phyloP scores from a whole-genome alignment of 1,140 invertebrate genomes.

The Holotrichia oblita region DNA sequence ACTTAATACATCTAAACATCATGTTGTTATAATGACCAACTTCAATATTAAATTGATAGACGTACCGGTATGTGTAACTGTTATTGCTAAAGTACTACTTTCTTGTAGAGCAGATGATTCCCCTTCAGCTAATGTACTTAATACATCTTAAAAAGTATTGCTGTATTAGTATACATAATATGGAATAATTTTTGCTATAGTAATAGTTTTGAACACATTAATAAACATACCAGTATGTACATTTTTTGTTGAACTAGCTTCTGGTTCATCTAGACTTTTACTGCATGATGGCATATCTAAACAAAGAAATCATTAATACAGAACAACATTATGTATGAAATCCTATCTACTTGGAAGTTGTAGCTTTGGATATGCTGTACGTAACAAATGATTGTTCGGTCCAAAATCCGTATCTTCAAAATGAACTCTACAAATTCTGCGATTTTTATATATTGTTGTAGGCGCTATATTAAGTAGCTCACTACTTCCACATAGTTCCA shows the following conservation, averaged over 20 bases:
- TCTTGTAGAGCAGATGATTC: too few relatives aligned
- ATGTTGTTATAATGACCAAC: too few relatives aligned
- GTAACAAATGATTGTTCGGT: slow-evolving; percentile 7
- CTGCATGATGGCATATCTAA: not conserved
- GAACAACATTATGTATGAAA: too few relatives aligned
- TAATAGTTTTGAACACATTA: not conserved
- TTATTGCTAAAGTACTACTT: too few relatives aligned
- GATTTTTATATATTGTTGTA: not conserved
- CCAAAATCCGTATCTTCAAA: slow-evolving; percentile 2
- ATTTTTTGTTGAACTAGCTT: not conserved
- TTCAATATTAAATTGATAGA: too few relatives aligned
- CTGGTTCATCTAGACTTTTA: not conserved
- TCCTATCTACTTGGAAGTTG: not conserved
- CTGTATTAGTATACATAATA: too few relatives aligned
- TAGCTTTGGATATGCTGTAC: slow-evolving; percentile 10
- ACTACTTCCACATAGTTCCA: not conserved
- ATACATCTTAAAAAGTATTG: too few relatives aligned
- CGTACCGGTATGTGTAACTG: too few relatives aligned
- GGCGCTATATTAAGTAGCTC: not conserved
- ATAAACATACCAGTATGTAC: not conserved
- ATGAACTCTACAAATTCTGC: slow-evolving; percentile 2
- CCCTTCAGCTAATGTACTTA: too few relatives aligned
- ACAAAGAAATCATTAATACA: not conserved
- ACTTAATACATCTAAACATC: too few relatives aligned
- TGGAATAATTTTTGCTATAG: not conserved